These are phyloP conservation scores for Tachina fera DNA, from an alignment of 2,888 invertebrate genomes.

Conservation along the genomic window DNA sequence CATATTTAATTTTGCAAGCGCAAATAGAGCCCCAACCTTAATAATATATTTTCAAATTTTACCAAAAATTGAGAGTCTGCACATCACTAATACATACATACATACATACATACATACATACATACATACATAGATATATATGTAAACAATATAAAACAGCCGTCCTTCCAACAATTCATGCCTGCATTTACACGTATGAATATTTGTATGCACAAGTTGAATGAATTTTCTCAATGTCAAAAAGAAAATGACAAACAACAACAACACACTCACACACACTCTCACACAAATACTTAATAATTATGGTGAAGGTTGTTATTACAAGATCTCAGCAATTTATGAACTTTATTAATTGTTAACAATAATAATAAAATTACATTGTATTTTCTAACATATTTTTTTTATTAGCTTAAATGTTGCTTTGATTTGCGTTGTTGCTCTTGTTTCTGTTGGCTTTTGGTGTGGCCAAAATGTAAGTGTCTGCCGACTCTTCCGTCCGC, in stretches of 20 bases:
- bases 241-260: conserved; percentile 4
- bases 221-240: background rate
- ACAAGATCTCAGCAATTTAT: conserved; percentile 39
- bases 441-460: conserved; percentile 55
- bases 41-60: too few species aligned
- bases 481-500: background rate
- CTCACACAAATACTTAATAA: conserved; percentile 1
- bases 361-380: conserved; percentile 44
- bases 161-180: too few species aligned
- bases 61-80: too few species aligned
- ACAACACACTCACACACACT: background rate
- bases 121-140: too few species aligned
- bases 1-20: too few species aligned
- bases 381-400: conserved; percentile 24
- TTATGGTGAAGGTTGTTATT: conserved; percentile 49
- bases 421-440: conserved; percentile 11
- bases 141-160: too few species aligned
- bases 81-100: too few species aligned
- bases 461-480: conserved; percentile 53
- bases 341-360: conserved; percentile 40
- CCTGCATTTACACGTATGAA: too few species aligned
- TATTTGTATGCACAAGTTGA: background rate
- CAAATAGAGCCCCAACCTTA: too few species aligned
- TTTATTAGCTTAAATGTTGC: background rate
- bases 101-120: too few species aligned